phyloP scores from a whole-genome alignment of 2,113 vertebrate species.

The Megatriorchis doriae region DNA sequence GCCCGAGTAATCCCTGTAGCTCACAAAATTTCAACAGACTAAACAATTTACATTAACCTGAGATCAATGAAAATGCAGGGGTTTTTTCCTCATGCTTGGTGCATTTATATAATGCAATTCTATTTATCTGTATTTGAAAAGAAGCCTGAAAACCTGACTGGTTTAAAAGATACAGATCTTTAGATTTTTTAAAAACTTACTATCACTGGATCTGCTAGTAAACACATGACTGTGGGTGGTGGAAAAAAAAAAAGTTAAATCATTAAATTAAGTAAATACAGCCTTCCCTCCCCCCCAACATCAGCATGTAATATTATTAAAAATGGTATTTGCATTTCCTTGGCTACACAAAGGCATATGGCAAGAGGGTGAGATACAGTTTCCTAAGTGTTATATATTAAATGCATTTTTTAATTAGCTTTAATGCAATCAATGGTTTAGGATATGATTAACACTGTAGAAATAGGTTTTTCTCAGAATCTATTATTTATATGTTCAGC shows the following conservation, averaged over 20 bases:
- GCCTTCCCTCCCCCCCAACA: accelerated
- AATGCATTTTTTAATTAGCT: not conserved
- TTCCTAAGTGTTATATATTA: not conserved
- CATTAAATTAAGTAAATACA: not conserved
- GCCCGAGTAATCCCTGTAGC: not conserved
- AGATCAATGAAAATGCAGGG: not conserved
- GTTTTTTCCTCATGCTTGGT: not conserved
- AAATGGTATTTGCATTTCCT: not conserved
- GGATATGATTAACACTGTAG: not conserved
- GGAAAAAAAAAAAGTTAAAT: not conserved
- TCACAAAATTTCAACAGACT: not conserved
- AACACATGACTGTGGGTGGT: not conserved
- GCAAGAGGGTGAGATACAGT: not conserved
- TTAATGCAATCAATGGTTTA: not conserved
- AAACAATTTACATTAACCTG: not conserved
- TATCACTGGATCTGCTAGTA: not conserved
- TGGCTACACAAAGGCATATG: not conserved
- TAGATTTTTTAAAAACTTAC: not conserved
- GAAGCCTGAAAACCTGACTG: not conserved
- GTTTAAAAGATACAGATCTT: not conserved
- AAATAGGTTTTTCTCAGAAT: not conserved
- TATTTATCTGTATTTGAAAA: not conserved
- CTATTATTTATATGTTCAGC: not conserved
- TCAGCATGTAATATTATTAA: not conserved
- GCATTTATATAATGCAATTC: not conserved